phyloP scores from a whole-genome alignment of 2,797 vertebrate species.

The Acanthis flammea region DNA sequence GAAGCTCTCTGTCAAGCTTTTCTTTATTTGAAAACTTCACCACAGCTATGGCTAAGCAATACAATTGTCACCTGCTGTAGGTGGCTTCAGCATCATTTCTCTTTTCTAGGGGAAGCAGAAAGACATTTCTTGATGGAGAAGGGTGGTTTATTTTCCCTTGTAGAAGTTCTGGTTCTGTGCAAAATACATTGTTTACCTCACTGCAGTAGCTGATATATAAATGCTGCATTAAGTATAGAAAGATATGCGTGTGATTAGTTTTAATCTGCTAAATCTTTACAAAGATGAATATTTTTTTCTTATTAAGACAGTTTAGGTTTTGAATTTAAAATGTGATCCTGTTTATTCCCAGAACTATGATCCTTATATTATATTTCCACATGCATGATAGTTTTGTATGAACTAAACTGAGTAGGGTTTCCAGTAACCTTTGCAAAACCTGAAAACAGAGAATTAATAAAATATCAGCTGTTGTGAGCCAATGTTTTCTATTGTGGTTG shows the following conservation, averaged over 20 bases:
- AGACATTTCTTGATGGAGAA: neutral
- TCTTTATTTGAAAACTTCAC: neutral
- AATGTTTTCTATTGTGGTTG: neutral
- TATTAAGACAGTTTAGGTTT: neutral
- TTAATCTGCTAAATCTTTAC: neutral
- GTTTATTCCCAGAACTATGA: neutral
- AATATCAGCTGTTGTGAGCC: neutral
- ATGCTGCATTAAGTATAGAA: neutral
- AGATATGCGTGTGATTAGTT: accelerated
- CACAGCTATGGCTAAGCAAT: neutral
- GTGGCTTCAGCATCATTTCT: neutral
- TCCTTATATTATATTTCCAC: neutral
- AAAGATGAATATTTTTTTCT: neutral
- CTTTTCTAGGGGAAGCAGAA: neutral
- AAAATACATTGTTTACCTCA: neutral
- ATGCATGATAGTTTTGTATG: neutral
- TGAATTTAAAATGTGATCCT: neutral
- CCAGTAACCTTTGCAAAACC: neutral
- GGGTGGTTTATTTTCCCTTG: neutral
- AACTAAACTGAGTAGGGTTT: neutral
- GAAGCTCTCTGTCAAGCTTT: neutral
- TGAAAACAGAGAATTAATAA: neutral
- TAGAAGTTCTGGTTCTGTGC: neutral
- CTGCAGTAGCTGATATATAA: neutral
- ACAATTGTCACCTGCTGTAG: neutral